These are phyloP conservation scores for Aelia acuminata DNA, from an alignment of 2,888 invertebrate genomes.

Conservation along the genomic window DNA sequence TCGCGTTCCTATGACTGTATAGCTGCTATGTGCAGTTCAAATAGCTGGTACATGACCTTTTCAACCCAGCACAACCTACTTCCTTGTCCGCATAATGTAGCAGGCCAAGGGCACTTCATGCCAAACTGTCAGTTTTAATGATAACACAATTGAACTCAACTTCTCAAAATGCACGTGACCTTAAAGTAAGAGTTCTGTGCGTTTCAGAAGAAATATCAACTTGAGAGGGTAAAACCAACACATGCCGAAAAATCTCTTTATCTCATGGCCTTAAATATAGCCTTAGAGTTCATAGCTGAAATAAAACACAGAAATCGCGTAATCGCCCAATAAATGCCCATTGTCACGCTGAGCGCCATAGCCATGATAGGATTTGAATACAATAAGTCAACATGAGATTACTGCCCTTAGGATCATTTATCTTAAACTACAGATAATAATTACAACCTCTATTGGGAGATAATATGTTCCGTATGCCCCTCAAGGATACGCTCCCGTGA, in stretches of 20 bases:
- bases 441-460: conserved; percentile 1
- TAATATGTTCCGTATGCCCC: conserved; percentile 37
- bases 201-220: not conserved
- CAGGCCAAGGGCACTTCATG: not conserved
- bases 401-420: not conserved
- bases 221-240: not conserved
- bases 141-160: not conserved
- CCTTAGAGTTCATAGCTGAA: not conserved
- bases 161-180: not conserved
- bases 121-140: conserved; percentile 11
- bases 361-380: conserved; percentile 23
- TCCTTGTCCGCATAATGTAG: not conserved
- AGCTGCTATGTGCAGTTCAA: not conserved
- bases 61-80: not conserved
- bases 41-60: not conserved
- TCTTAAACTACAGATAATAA: conserved; percentile 27
- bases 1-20: not conserved
- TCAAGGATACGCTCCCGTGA: conserved; percentile 27
- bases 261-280: not conserved
- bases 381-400: conserved; percentile 31
- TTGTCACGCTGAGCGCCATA: not conserved
- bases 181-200: not conserved
- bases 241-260: not conserved
- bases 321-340: not conserved
- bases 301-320: not conserved